These are phyloP conservation scores for Trichomalopsis sarcophagae DNA, from an alignment of 1,140 invertebrate species.

Conservation along the genomic window DNA sequence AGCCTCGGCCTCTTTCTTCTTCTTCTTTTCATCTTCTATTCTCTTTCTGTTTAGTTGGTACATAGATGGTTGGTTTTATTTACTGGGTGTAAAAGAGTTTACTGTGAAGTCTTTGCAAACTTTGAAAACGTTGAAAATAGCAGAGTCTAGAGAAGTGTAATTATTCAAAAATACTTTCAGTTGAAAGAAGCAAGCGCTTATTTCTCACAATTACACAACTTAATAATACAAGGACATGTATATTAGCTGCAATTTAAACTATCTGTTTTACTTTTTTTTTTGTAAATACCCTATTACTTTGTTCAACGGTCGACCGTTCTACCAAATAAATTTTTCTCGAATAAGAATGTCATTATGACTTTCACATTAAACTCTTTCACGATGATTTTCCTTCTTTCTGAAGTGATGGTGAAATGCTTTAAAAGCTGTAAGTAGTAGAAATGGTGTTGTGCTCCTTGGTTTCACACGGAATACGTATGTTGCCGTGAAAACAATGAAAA, in stretches of 20 bases:
- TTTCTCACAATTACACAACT: no score
- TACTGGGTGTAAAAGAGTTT: background rate
- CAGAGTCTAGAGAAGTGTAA: no score
- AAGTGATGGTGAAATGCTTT: background rate
- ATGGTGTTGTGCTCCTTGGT: background rate
- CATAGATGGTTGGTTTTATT: background rate
- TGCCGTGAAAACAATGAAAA: background rate
- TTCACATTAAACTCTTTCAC: constrained; percentile 38
- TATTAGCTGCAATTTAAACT: no score
- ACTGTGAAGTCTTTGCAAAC: background rate
- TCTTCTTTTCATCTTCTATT: background rate
- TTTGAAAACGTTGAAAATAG: no score
- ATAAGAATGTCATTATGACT: background rate
- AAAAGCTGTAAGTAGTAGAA: background rate
- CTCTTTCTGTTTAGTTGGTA: background rate
- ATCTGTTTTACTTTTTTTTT: background rate
- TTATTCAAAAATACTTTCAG: no score
- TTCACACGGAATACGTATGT: background rate
- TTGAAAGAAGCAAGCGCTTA: no score
- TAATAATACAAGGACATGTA: no score
- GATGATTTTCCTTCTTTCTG: background rate
- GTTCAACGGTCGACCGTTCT: no score
- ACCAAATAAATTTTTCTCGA: no score
- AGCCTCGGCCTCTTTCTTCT: background rate
- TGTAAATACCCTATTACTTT: no score